Conservation (phyloP, 2,888 invertebrate genomes). For the Drosophila pegasa region DNA sequence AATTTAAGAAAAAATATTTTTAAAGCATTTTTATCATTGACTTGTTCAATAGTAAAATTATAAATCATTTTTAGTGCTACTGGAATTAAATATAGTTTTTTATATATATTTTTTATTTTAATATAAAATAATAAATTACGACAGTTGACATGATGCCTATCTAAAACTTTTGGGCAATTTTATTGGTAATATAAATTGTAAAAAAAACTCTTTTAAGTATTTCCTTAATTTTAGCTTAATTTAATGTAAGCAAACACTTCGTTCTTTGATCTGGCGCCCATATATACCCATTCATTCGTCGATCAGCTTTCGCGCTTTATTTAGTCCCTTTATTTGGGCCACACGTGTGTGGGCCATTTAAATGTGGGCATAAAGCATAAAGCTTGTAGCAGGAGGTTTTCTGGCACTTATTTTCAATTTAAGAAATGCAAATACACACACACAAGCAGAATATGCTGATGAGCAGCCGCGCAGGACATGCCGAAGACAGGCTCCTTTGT, state of each 20-base stretch:
- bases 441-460: conserved; percentile 52
- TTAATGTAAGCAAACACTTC: background rate
- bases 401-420: conserved; percentile 48
- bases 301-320: background rate
- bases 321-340: background rate
- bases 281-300: background rate
- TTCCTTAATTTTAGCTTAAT: background rate
- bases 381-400: conserved; percentile 6
- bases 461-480: conserved; percentile 41
- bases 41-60: too few species aligned
- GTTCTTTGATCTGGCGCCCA: background rate
- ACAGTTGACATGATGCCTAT: too few species aligned
- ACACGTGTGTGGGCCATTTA: conserved; percentile 34
- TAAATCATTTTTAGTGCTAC: too few species aligned
- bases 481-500: conserved; percentile 19
- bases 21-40: too few species aligned
- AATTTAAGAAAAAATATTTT: too few species aligned
- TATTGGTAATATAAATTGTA: background rate
- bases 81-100: too few species aligned
- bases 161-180: too few species aligned
- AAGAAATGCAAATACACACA: conserved; percentile 44
- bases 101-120: too few species aligned
- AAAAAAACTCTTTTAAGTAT: background rate
- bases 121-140: too few species aligned
- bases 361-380: conserved; percentile 17